Conservation (phyloP, 2,888 invertebrate species). For the Alentia gelatinosa region DNA sequence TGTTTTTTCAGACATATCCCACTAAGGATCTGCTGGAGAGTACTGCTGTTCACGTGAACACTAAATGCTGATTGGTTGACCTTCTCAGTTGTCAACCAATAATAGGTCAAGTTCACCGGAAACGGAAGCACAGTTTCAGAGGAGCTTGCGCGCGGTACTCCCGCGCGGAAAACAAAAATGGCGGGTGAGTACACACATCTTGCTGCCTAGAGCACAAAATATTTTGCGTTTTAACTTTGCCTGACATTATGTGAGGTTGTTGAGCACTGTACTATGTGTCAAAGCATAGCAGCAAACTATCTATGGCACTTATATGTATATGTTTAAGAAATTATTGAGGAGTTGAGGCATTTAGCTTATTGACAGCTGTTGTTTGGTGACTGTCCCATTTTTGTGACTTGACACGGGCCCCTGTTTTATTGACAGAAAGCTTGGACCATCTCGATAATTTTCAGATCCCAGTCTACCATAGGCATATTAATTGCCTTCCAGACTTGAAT, state of each 20-base stretch:
- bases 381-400: neutral
- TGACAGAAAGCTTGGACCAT: too few species aligned
- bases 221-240: neutral
- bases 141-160: conserved; percentile 21
- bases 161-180: conserved; percentile 58
- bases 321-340: neutral
- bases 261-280: too few species aligned
- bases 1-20: neutral
- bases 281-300: too few species aligned
- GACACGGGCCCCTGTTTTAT: neutral
- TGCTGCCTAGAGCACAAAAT: neutral
- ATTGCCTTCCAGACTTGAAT: too few species aligned
- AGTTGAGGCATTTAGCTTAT: neutral
- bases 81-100: neutral
- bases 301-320: too few species aligned
- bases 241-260: neutral
- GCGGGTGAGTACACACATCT: conserved; percentile 52
- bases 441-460: too few species aligned
- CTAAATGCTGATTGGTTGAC: conserved; percentile 55
- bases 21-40: neutral
- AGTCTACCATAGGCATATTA: too few species aligned
- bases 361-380: neutral
- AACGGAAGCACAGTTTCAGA: conserved; percentile 2
- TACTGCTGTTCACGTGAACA: conserved; percentile 55
- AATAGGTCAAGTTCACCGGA: conserved; percentile 54